Evolutionary conservation across 2,888 invertebrate species (phyloP).

Genomic region (Nematopogon swammerdamellus): DNA sequence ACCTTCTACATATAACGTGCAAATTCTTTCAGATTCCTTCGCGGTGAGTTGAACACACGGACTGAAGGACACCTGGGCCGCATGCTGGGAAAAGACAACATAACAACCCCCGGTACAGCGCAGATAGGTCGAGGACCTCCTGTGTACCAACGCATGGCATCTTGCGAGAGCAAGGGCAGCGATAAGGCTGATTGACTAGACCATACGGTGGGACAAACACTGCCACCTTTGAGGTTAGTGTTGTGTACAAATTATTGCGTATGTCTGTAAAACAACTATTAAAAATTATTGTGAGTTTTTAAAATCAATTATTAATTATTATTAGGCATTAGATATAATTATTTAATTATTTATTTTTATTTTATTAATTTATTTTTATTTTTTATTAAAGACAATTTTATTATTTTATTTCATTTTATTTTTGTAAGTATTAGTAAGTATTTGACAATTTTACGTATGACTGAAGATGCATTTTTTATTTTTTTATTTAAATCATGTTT

Average conservation of each 20-base stretch:
- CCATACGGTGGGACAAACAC: slow-evolving; percentile 62
- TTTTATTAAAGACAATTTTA: too few species aligned
- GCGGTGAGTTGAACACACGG: slow-evolving; percentile 70
- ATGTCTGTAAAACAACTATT: neutral
- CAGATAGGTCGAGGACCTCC: slow-evolving; percentile 66
- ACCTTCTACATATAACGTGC: too few species aligned
- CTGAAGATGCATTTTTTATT: too few species aligned
- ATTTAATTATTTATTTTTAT: too few species aligned
- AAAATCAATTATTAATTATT: slow-evolving; percentile 14
- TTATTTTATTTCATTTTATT: too few species aligned
- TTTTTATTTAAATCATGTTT: too few species aligned
- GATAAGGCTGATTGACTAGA: slow-evolving; percentile 87
- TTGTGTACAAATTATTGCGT: neutral
- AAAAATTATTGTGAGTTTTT: neutral
- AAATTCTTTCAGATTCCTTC: slow-evolving; percentile 86
- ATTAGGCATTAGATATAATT: too few species aligned
- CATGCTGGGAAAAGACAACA: slow-evolving; percentile 42
- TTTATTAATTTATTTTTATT: too few species aligned
- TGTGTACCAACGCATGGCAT: slow-evolving; percentile 81
- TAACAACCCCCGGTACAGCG: slow-evolving; percentile 70
- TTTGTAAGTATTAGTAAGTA: too few species aligned
- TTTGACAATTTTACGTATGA: too few species aligned
- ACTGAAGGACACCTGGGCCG: slow-evolving; percentile 44
- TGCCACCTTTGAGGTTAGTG: slow-evolving; percentile 41
- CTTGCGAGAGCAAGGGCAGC: slow-evolving; percentile 75